phyloP scores from a whole-genome alignment of 2,113 vertebrate genomes.

The Heteronetta atricapilla region DNA sequence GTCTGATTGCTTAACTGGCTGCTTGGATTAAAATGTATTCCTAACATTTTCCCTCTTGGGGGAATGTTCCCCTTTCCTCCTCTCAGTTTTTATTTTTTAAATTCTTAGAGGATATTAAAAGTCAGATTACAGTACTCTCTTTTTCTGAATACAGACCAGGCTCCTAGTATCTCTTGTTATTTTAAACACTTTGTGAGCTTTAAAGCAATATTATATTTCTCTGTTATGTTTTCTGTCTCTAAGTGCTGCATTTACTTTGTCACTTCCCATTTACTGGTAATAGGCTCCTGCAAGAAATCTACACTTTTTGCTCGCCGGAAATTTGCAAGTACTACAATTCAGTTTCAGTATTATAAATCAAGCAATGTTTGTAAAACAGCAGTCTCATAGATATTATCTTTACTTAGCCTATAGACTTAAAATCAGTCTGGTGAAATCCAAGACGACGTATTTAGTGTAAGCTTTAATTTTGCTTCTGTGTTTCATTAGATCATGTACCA shows the following conservation, averaged over 20 bases:
- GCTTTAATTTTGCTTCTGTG: not conserved
- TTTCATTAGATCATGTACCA: not conserved
- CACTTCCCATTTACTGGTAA: constrained; percentile 42
- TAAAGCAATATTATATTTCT: not conserved
- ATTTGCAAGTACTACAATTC: not conserved
- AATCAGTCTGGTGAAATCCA: not conserved
- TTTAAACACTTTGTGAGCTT: constrained; percentile 25
- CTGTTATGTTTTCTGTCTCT: constrained; percentile 18
- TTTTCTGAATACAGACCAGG: not conserved
- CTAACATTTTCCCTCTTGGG: not conserved
- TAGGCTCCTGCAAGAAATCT: not conserved
- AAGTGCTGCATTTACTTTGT: constrained; percentile 39
- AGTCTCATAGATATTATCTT: not conserved
- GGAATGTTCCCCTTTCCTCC: not conserved
- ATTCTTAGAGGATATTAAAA: not conserved
- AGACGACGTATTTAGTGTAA: not conserved
- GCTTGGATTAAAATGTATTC: not conserved
- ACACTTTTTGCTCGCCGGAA: not conserved
- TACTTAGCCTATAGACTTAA: not conserved
- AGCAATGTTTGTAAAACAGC: not conserved
- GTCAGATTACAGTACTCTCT: not conserved
- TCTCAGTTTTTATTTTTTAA: not conserved
- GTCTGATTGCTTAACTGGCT: not conserved
- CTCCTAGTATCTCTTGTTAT: not conserved
- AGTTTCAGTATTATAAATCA: not conserved